Conservation (phyloP, 2,888 invertebrate species). For the Ophioninae sp. region DNA sequence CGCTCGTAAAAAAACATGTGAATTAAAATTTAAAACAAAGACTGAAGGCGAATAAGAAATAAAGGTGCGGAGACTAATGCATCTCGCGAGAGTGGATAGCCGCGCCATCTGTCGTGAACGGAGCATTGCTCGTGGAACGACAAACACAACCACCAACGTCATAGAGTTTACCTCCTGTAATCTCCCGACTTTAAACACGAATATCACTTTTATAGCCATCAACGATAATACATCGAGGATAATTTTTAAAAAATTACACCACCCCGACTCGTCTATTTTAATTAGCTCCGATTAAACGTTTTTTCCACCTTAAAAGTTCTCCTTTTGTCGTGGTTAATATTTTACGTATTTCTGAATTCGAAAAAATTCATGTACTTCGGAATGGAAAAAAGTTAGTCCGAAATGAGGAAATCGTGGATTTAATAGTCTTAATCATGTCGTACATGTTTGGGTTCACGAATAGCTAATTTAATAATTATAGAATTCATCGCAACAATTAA, state of each 20-base stretch:
- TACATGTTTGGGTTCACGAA: no score
- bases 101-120: slow-evolving; percentile 57
- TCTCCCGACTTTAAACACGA: not conserved
- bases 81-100: slow-evolving; percentile 41
- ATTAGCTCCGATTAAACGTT: not conserved
- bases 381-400: no score
- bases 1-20: slow-evolving; percentile 3
- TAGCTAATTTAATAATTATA: no score
- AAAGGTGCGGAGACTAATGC: slow-evolving; percentile 52
- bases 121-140: slow-evolving; percentile 28
- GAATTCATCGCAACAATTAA: no score
- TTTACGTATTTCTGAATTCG: no score
- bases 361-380: no score
- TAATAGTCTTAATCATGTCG: no score
- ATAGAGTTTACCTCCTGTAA: slow-evolving; percentile 41
- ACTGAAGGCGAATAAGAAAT: slow-evolving; percentile 29
- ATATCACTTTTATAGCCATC: not conserved
- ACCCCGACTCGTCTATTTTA: not conserved
- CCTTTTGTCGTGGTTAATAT: not conserved
- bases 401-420: no score
- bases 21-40: slow-evolving; percentile 18
- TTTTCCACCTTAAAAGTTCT: not conserved
- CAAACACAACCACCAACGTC: slow-evolving; percentile 23
- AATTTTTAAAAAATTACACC: not conserved
- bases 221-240: not conserved